A percentile compares a stretch with the other conserved stretches of the same genome.
Evolutionary conservation across 2,797 vertebrate species (phyloP).

Genomic region (Thripadectes ignobilis): DNA sequence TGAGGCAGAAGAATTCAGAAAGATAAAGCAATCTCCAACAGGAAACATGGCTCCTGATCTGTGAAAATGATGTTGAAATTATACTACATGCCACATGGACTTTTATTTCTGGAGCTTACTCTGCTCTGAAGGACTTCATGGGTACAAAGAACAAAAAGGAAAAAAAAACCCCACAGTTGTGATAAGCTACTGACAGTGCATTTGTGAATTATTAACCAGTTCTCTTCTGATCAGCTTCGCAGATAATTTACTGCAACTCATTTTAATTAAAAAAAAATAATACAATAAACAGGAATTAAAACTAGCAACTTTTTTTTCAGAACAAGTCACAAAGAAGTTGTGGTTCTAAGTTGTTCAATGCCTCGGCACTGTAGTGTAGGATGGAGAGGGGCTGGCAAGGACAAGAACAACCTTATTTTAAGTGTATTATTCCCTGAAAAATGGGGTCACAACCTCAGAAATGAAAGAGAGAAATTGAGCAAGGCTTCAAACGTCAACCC

Average conservation of each 20-base stretch:
- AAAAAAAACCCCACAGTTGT: neutral
- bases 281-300: neutral
- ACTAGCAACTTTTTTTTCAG: neutral
- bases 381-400: neutral
- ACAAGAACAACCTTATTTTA: neutral
- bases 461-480: neutral
- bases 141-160: neutral
- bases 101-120: neutral
- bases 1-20: constrained; percentile 33
- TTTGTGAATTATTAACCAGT: neutral
- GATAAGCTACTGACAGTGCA: neutral
- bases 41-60: neutral
- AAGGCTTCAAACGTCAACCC: neutral
- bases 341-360: neutral
- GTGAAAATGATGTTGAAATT: neutral
- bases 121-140: neutral
- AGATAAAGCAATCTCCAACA: neutral
- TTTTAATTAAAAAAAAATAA: neutral
- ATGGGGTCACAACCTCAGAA: neutral
- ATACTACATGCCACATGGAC: neutral
- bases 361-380: neutral
- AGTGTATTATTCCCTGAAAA: neutral
- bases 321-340: neutral
- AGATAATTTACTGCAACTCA: neutral
- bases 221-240: neutral